Evolutionary conservation across 1,140 invertebrate genomes (phyloP), one percentile per base, ranked within the genome.

Genomic region (Wasmannia auropunctata): DNA sequence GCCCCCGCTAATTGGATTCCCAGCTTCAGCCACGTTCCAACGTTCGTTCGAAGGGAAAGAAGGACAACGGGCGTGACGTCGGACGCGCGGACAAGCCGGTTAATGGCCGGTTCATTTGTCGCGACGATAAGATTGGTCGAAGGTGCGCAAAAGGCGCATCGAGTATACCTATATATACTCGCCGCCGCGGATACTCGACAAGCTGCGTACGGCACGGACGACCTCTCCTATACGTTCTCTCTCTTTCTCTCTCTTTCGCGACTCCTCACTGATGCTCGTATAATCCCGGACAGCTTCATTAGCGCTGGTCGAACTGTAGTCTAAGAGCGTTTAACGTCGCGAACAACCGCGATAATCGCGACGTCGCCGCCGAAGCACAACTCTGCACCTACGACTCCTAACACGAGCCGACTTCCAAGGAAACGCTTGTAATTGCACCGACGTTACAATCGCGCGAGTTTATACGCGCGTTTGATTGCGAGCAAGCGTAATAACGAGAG

Each of bases 1-100:
- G 67, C 63, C 83, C 85, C 65, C 58, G 63, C 87, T 92, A 93
- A 93, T 90, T 92, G 91, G 91, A 92, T 92, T 89, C 86, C n/a
- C 83, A 54, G 58, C 88, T 70, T 85, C 51, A 16, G 25, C 37
- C 22, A 46, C 43, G 49, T 70, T 86, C 31, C 58, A 46, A n/a
- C 62, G n/a, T 85, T 67, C 31, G 40, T 34, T 22, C 76, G 63
- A 34, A 22, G 31, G 11, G 28, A n/a, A 31, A 43, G 51, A 83
- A 58, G 43, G 65, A 83, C 67, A 72, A 83, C 67, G 46, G 67
- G 62, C 31, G 46, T 40, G 69, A 54, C 75, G 83, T n/a, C 49
- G 28, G 62, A 85, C 67, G 77, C 51, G 49, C 11, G 7, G 72
- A 81, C 58, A 34, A 22, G 69, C 22, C 22, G n/a, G 79, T 85